Evolutionary conservation across 2,113 vertebrate genomes (phyloP).

Genomic region (Todiramphus saurophagus): DNA sequence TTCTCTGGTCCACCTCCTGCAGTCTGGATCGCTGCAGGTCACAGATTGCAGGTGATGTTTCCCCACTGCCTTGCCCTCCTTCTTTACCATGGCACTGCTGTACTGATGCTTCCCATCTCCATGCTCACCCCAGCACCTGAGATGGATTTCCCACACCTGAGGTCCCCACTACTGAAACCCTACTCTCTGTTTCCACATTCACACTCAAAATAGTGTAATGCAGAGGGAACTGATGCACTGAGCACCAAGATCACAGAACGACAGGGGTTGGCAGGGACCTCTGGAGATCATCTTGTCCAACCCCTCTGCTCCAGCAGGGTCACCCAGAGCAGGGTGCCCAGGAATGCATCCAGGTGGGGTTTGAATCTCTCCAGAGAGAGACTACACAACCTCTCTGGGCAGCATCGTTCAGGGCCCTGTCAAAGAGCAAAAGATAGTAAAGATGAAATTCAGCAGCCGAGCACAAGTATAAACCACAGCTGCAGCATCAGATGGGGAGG

Average conservation of each 20-base stretch:
- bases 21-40: rapidly evolving
- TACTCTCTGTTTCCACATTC: neutral
- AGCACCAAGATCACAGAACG: neutral
- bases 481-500: neutral
- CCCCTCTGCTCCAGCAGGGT: no score
- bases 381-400: no score
- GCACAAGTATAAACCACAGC: rapidly evolving
- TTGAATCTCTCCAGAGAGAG: no score
- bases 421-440: neutral
- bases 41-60: rapidly evolving
- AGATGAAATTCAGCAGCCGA: neutral
- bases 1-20: neutral
- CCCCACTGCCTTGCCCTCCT: neutral
- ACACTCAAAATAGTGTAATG: rapidly evolving
- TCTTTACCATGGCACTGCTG: rapidly evolving
- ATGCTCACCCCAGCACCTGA: neutral
- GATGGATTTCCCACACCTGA: neutral
- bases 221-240: neutral
- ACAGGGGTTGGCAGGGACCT: no score
- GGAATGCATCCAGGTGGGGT: neutral
- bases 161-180: neutral
- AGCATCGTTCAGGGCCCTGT: neutral
- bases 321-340: neutral
- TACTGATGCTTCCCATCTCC: neutral
- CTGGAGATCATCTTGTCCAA: no score